phyloP scores from a whole-genome alignment of 1,140 invertebrate species.

The Trichonephila clavata region DNA sequence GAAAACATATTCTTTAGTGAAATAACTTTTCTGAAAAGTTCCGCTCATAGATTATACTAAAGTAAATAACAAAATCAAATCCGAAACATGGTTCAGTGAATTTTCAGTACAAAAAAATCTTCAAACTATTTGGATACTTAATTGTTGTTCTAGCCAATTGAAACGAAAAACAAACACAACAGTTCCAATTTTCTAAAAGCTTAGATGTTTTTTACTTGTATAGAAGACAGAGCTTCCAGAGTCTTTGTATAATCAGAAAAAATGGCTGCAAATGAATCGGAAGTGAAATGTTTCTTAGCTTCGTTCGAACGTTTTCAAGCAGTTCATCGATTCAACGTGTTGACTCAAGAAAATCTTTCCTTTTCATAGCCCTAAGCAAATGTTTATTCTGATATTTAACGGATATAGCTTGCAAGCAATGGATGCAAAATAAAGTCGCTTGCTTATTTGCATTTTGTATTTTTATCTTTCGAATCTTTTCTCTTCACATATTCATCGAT shows the following conservation, averaged over 20 bases:
- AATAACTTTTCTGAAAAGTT: too few relatives aligned
- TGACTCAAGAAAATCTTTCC: not conserved
- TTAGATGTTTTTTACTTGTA: not conserved
- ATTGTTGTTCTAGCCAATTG: not conserved
- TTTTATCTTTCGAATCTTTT: not conserved
- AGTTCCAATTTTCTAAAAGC: too few relatives aligned
- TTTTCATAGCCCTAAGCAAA: not conserved
- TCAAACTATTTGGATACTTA: not conserved
- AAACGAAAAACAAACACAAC: too few relatives aligned
- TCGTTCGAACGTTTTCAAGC: not conserved
- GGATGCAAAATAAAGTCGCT: not conserved
- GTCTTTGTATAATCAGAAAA: not conserved
- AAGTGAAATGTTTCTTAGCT: not conserved
- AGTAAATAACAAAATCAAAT: too few relatives aligned
- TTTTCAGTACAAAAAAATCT: not conserved
- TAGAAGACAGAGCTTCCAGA: not conserved
- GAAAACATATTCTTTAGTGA: too few relatives aligned
- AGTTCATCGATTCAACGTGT: not conserved
- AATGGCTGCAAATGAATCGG: not conserved
- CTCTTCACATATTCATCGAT: not conserved
- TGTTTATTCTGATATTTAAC: constrained; percentile 18
- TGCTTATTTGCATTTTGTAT: not conserved
- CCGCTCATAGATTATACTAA: too few relatives aligned
- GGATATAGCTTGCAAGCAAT: not conserved
- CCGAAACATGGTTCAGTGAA: too few relatives aligned